A percentile compares a stretch with the other conserved stretches of the same genome.
Conservation (phyloP, 1,140 invertebrate species). For the Cyclargus thomasi region DNA sequence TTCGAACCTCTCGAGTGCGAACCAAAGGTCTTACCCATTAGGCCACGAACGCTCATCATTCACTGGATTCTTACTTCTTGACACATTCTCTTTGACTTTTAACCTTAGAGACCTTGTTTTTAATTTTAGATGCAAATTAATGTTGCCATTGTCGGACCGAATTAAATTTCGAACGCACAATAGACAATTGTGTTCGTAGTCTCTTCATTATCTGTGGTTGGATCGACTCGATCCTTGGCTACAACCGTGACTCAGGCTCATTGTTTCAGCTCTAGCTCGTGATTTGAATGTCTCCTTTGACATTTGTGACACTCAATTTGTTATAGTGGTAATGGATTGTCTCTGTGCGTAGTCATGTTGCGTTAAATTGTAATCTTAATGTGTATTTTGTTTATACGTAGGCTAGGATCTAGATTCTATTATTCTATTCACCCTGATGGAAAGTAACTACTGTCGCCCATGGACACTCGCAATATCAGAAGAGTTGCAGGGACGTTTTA, state of each 20-base stretch:
- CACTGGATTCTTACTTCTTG: background rate
- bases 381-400: background rate
- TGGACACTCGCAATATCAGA: too few relatives aligned
- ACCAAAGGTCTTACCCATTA: too few relatives aligned
- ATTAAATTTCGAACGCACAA: constrained; percentile 37
- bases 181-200: constrained; percentile 44
- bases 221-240: background rate
- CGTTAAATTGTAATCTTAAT: background rate
- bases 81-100: background rate
- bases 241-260: constrained; percentile 38
- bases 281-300: constrained; percentile 44
- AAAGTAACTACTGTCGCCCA: too few relatives aligned
- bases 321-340: background rate
- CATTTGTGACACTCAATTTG: constrained; percentile 23
- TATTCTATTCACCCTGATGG: too few relatives aligned
- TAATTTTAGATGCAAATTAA: constrained; percentile 1
- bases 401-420: background rate
- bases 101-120: background rate
- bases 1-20: too few relatives aligned
- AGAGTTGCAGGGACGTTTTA: too few relatives aligned
- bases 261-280: constrained; percentile 42
- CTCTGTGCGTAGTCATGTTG: background rate
- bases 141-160: background rate
- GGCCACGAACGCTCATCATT: too few relatives aligned
- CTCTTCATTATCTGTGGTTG: constrained; percentile 36